phyloP scores from a whole-genome alignment of 2,113 vertebrate genomes.

The Morone chrysops region DNA sequence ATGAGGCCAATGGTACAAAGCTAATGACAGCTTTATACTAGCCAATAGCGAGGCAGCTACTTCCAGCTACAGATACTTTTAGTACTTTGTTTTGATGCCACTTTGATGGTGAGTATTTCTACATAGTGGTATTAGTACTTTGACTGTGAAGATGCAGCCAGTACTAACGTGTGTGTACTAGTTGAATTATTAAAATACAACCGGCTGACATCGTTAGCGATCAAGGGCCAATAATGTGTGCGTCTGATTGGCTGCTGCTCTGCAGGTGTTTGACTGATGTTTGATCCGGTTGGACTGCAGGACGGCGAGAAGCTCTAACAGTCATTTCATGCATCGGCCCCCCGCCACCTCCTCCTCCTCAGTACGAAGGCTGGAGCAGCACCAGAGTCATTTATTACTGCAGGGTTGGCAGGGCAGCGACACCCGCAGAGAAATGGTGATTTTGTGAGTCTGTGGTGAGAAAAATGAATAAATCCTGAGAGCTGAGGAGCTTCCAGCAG shows the following conservation, averaged over 20 bases:
- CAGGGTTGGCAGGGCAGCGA: slow-evolving; percentile 21
- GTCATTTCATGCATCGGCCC: slow-evolving; percentile 27
- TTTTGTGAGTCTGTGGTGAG: slow-evolving; percentile 22
- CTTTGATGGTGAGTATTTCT: too few species aligned
- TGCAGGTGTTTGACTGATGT: slow-evolving; percentile 15
- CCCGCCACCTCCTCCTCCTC: not conserved
- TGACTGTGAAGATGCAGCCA: too few species aligned
- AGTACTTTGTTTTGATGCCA: too few species aligned
- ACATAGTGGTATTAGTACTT: too few species aligned
- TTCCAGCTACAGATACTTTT: too few species aligned
- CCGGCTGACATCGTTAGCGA: too few species aligned
- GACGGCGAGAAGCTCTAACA: not conserved
- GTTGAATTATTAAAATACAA: too few species aligned
- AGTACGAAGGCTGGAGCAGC: slow-evolving; percentile 20
- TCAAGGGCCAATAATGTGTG: not conserved
- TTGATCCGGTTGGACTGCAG: not conserved
- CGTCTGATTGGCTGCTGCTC: slow-evolving; percentile 3
- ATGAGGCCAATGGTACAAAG: too few species aligned
- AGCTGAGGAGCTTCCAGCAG: slow-evolving; percentile 2
- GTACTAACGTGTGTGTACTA: too few species aligned
- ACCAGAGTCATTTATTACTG: slow-evolving; percentile 33
- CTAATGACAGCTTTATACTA: too few species aligned
- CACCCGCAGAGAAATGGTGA: slow-evolving; percentile 26
- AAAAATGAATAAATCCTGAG: slow-evolving; percentile 23
- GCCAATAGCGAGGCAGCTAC: too few species aligned